phyloP scores from a whole-genome alignment of 1,140 invertebrate genomes.

The Lethrus apterus region DNA sequence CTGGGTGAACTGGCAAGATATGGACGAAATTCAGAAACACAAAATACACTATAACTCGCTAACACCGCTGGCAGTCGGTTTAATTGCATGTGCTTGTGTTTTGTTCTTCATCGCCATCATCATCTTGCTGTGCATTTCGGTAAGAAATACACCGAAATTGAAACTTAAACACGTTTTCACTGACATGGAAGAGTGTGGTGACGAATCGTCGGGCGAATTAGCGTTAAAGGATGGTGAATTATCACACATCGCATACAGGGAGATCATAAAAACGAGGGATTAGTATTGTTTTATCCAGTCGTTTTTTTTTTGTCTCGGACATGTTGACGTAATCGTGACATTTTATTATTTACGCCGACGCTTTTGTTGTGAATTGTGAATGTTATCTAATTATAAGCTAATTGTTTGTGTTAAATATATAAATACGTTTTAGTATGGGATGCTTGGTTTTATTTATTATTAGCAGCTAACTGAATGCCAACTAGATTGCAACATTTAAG shows the following conservation, averaged over 20 bases:
- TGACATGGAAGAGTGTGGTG: constrained; percentile 3
- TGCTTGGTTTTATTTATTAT: too few relatives aligned
- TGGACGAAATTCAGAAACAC: constrained; percentile 23
- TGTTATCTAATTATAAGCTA: neutral
- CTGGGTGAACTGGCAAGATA: constrained; percentile 51
- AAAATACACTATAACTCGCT: constrained; percentile 22
- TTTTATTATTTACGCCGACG: too few relatives aligned
- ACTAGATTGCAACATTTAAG: neutral
- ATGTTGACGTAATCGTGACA: too few relatives aligned
- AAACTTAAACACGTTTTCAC: constrained; percentile 7
- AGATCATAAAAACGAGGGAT: constrained; percentile 10
- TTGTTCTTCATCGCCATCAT: constrained; percentile 23
- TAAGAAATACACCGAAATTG: neutral
- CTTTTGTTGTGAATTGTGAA: too few relatives aligned
- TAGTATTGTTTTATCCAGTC: too few relatives aligned
- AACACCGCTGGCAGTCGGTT: constrained; percentile 26
- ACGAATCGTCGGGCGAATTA: neutral
- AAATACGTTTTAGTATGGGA: constrained; percentile 8
- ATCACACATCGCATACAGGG: constrained; percentile 1
- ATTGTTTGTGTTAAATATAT: too few relatives aligned
- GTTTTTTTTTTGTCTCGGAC: too few relatives aligned
- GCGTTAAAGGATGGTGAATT: constrained; percentile 5
- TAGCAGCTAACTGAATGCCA: neutral
- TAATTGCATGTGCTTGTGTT: constrained; percentile 28
- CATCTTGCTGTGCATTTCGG: constrained; percentile 4